Evolutionary conservation across 2,113 vertebrate genomes (phyloP).

Genomic region (Amazona vittata): DNA sequence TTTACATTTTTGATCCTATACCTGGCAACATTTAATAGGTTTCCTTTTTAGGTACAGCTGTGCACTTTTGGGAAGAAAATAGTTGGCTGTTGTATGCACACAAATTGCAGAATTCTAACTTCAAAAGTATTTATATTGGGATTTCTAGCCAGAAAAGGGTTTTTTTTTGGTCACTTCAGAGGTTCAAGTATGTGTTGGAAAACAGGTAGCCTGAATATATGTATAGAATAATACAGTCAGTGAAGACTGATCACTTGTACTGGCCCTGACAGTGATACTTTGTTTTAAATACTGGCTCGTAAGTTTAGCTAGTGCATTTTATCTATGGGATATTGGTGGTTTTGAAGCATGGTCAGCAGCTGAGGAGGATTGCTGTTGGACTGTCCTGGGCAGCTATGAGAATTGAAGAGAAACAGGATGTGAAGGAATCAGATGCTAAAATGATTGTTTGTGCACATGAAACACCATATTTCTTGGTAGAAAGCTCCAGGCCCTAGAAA

Average conservation of each 20-base stretch:
- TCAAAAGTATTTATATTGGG: neutral
- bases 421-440: neutral
- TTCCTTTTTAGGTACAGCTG: neutral
- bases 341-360: neutral
- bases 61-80: neutral
- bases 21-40: neutral
- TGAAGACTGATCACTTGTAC: neutral
- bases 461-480: neutral
- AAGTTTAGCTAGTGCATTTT: neutral
- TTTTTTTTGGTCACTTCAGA: neutral
- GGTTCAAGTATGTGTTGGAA: neutral
- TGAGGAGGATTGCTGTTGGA: neutral
- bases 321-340: rapidly evolving
- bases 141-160: neutral
- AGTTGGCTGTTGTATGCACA: neutral
- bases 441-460: neutral
- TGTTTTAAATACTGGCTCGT: neutral
- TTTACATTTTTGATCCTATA: neutral
- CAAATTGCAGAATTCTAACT: neutral
- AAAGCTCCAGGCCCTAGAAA: neutral
- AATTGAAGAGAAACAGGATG: neutral
- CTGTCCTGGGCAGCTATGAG: neutral
- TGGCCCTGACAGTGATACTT: neutral
- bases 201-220: neutral
- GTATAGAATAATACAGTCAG: neutral